Evolutionary conservation across 2,113 vertebrate species (phyloP).

Genomic region (Gorsachius goisagi): DNA sequence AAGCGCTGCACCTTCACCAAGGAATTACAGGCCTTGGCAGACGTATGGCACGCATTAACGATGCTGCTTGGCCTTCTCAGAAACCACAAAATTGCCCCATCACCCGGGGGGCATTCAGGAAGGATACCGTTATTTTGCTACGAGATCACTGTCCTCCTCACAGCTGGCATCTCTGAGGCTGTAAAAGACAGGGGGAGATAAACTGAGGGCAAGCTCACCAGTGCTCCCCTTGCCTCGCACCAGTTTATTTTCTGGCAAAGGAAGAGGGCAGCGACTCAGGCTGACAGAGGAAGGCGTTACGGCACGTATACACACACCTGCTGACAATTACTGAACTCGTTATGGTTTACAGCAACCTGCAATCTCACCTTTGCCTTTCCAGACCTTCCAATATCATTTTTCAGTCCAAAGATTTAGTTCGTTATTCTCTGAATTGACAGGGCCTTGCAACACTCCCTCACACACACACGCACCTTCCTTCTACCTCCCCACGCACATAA

Average conservation of each 20-base stretch:
- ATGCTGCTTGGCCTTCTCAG: conserved; percentile 1
- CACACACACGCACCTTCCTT: neutral
- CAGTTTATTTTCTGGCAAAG: neutral
- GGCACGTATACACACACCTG: fast-evolving
- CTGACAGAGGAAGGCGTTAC: neutral
- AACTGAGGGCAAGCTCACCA: neutral
- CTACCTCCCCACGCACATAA: neutral
- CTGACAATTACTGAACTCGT: neutral
- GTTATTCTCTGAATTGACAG: neutral
- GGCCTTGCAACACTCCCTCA: neutral
- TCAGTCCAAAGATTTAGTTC: neutral
- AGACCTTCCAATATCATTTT: neutral
- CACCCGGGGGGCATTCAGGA: neutral
- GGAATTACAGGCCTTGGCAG: neutral
- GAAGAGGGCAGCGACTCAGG: neutral
- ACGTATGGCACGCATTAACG: neutral
- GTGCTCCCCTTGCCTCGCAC: neutral
- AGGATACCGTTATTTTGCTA: neutral
- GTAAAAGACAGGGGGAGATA: neutral
- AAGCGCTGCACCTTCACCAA: neutral
- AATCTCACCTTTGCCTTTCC: neutral
- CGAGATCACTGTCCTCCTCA: neutral
- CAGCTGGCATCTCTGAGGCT: neutral
- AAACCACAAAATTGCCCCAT: neutral
- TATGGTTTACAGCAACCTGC: neutral